Evolutionary conservation across 2,888 invertebrate genomes (phyloP), one percentile per base, ranked within the genome.

Genomic region (Dryobotodes eremita): DNA sequence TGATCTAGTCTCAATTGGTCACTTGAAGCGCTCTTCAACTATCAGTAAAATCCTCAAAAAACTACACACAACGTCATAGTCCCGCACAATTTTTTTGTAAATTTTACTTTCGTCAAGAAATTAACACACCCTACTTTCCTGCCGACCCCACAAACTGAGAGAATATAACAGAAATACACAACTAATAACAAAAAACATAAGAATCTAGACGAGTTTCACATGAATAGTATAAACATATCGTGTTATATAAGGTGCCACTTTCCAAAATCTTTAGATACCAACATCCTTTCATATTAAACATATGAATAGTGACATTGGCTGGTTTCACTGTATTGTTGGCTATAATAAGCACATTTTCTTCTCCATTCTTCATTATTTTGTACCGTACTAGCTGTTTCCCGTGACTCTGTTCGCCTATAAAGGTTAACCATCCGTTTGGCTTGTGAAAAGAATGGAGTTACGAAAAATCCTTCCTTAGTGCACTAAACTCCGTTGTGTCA

Each of bases 231-330:
- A 84, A 87, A 79, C 86, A 83, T 77, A 77, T 53, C 13, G 3
- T 4, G 17, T 87, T 87, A 68, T 55, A 77, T 86, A 87, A 87
- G 62, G 0, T 48, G 10, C 4, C n/a, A 82, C 87, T 87, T 87
- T 87, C 87, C 78, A 86, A 88, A 79, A 73, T 73, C 73, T 71
- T 65, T 64, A 61, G 46, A 75, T 42, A 72, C 61, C 42, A 48
- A 74, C 68, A 61, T 84, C 86, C 86, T 88, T 88, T 86, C 88
- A 50, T 71, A 81, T 79, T 65, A 55, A 65, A 71, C 72, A 53
- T 61, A 61, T 26, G 70, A 77, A 68, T 71, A 68, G 71, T 81
- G 81, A 75, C 70, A 80, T 73, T 20, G 68, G 20, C 10, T 55
- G 20, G 53, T 77, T 87, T 86, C 81, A 72, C 80, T 83, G 73